Percentiles rank a stretch among this genome's conserved stretches.
Conservation (phyloP, 2,113 vertebrate genomes). For the Alethe castanea region DNA sequence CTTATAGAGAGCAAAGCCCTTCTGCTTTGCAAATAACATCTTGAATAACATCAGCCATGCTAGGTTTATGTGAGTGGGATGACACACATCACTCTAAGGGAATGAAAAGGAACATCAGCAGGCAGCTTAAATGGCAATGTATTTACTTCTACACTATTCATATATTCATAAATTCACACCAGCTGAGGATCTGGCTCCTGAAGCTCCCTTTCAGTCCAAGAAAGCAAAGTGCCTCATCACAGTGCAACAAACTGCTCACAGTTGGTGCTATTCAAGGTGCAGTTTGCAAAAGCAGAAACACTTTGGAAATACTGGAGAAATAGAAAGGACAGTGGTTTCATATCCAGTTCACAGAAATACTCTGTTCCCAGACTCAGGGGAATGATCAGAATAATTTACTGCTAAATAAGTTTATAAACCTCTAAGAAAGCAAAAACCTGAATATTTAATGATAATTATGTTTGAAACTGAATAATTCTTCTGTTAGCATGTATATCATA, state of each 20-base stretch:
- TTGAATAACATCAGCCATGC: background rate
- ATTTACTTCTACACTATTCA: constrained; percentile 38
- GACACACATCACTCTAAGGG: background rate
- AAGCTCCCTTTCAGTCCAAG: constrained; percentile 31
- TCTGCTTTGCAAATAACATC: background rate
- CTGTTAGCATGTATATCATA: background rate
- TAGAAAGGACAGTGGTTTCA: background rate
- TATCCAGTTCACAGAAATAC: background rate
- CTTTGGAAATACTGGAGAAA: background rate
- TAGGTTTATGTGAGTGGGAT: background rate
- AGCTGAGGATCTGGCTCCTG: constrained; percentile 52
- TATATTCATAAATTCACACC: constrained; percentile 36
- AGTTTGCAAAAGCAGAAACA: constrained; percentile 11
- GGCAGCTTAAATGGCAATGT: constrained; percentile 12
- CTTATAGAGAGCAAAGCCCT: background rate
- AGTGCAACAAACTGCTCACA: constrained; percentile 36
- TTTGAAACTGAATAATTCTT: background rate
- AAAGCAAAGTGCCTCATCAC: constrained; percentile 41
- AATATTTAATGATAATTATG: background rate
- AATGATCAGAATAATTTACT: background rate
- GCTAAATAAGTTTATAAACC: background rate
- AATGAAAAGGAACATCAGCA: constrained; percentile 29
- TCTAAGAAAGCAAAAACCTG: background rate
- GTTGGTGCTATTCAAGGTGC: constrained; percentile 19
- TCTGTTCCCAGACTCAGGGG: background rate